Conservation (phyloP, 2,888 invertebrate genomes). For the Villa cingulata region DNA sequence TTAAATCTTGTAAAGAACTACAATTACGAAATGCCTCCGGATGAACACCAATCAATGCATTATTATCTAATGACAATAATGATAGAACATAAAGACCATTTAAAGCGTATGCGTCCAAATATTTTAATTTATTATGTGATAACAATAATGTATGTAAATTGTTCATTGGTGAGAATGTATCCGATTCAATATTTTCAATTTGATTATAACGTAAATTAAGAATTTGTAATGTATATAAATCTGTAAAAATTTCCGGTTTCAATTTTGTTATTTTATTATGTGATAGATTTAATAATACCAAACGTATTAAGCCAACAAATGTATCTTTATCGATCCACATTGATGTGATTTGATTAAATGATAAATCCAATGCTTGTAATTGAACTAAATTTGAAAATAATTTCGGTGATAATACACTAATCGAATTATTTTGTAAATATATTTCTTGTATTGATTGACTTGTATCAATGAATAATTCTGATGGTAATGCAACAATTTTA, state of each 20-base stretch:
- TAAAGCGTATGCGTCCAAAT: conserved; percentile 71
- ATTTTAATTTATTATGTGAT: conserved; percentile 72
- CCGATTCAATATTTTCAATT: conserved; percentile 69
- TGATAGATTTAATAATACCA: conserved; percentile 75
- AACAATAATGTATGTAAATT: conserved; percentile 80
- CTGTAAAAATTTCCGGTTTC: conserved; percentile 70
- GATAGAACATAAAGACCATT: conserved; percentile 81
- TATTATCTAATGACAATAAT: conserved; percentile 72
- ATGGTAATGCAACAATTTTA: conserved; percentile 75
- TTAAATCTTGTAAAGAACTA: conserved; percentile 77
- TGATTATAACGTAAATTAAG: conserved; percentile 75
- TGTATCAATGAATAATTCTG: conserved; percentile 69
- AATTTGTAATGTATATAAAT: conserved; percentile 73
- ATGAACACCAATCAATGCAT: conserved; percentile 69
- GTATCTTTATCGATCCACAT: conserved; percentile 75
- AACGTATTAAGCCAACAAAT: conserved; percentile 74
- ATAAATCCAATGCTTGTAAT: conserved; percentile 67
- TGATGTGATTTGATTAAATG: conserved; percentile 73
- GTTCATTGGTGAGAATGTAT: conserved; percentile 82
- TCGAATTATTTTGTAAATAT: conserved; percentile 81
- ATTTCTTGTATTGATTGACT: conserved; percentile 71
- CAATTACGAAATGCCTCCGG: conserved; percentile 82
- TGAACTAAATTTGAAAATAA: conserved; percentile 75
- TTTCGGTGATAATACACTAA: conserved; percentile 71
- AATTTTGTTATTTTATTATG: conserved; percentile 69